A percentile compares a stretch with the other conserved stretches of the same genome.
These are phyloP conservation scores for Ifrita kowaldi DNA, from an alignment of 2,113 vertebrate species.

Conservation along the genomic window DNA sequence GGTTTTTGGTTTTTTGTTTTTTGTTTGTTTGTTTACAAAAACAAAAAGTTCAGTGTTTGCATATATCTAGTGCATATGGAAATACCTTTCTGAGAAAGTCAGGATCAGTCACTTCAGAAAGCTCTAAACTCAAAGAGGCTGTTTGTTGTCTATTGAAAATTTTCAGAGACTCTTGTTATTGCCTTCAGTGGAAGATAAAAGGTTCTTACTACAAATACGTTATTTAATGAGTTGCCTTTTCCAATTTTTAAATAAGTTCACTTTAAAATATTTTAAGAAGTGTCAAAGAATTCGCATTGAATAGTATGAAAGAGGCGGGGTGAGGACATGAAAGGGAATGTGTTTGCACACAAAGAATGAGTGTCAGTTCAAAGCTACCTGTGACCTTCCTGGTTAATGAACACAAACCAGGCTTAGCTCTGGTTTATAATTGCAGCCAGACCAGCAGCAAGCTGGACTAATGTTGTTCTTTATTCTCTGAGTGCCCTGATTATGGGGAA, in stretches of 20 bases:
- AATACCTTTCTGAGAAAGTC: neutral
- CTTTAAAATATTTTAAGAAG: constrained; percentile 4
- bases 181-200: constrained; percentile 37
- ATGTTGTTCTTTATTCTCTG: neutral
- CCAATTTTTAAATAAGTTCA: constrained; percentile 15
- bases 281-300: neutral
- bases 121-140: neutral
- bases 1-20: neutral
- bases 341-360: neutral
- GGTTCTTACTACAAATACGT: neutral
- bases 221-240: constrained; percentile 35
- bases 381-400: constrained; percentile 21
- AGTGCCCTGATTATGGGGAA: neutral
- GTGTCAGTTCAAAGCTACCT: constrained; percentile 29
- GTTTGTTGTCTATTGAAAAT: constrained; percentile 19
- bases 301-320: neutral
- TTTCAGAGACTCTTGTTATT: constrained; percentile 6
- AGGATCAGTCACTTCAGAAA: constrained; percentile 28
- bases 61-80: neutral
- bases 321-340: constrained; percentile 22
- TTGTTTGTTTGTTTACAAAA: too few species aligned
- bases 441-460: neutral
- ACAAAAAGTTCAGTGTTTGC: too few species aligned
- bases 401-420: neutral
- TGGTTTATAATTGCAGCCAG: neutral